These are phyloP conservation scores for Ptychodera flava DNA, from an alignment of 35 echinoderm and acorn worm genomes.

Conservation along the genomic window DNA sequence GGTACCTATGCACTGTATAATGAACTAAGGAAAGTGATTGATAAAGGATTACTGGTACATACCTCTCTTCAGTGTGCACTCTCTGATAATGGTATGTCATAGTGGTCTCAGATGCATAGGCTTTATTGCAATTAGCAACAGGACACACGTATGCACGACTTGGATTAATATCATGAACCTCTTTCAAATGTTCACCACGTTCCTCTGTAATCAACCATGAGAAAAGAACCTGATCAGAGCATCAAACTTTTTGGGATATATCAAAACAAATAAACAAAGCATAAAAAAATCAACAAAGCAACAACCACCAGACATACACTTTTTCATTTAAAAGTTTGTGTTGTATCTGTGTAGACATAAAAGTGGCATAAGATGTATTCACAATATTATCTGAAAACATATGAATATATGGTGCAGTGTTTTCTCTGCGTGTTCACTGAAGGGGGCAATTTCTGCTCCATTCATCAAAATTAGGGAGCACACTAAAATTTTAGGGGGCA, in stretches of 20 bases:
- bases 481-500: neutral
- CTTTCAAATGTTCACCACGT: slow-evolving; percentile 58
- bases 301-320: neutral
- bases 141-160: slow-evolving; percentile 88
- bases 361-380: neutral
- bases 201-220: too few relatives aligned
- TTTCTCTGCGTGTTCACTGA: too few relatives aligned
- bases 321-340: neutral
- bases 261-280: neutral
- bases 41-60: neutral
- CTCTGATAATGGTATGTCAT: slow-evolving; percentile 95
- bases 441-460: too few relatives aligned
- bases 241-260: too few relatives aligned
- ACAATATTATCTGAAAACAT: neutral
- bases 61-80: slow-evolving; percentile 81
- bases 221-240: too few relatives aligned
- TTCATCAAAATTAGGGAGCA: neutral
- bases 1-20: too few relatives aligned
- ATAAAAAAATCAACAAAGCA: neutral
- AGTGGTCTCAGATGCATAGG: slow-evolving; percentile 79
- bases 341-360: neutral
- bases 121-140: slow-evolving; percentile 74
- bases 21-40: too few relatives aligned
- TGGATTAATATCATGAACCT: slow-evolving; percentile 55
- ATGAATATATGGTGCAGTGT: neutral